A percentile compares a stretch with the other conserved stretches of the same genome.
phyloP scores from a whole-genome alignment of 1,140 invertebrate genomes.

The Drosophila insularis region DNA sequence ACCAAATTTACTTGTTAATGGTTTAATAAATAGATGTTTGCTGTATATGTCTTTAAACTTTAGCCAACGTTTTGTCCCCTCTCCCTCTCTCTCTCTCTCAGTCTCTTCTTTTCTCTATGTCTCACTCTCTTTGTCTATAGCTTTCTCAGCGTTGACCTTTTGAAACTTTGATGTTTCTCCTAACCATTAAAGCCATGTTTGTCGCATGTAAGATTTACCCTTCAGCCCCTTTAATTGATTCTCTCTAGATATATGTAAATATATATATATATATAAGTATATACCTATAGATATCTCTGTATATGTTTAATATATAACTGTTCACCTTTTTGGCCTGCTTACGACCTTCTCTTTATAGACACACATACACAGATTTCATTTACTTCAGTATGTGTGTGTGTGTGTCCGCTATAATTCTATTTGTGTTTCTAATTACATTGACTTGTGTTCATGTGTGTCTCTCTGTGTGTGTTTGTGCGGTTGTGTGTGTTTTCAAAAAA shows the following conservation, averaged over 20 bases:
- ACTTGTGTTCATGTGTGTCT: conserved; percentile 23
- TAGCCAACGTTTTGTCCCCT: not conserved
- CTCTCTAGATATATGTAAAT: not conserved
- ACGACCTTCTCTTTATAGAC: conserved; percentile 9
- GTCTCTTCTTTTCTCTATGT: not conserved
- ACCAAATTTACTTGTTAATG: not conserved
- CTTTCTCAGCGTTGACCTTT: not conserved
- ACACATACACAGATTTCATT: not conserved
- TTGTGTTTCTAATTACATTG: conserved; percentile 76
- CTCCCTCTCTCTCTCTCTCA: not conserved
- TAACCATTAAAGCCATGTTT: not conserved
- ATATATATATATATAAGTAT: not conserved
- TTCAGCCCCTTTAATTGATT: not conserved
- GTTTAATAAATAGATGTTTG: not conserved
- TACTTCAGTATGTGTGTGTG: conserved; percentile 21
- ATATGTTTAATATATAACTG: conserved; percentile 25
- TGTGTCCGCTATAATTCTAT: conserved; percentile 66
- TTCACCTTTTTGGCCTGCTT: conserved; percentile 32
- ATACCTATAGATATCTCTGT: too few species aligned
- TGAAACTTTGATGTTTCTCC: not conserved
- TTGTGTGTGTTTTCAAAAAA: conserved; percentile 37
- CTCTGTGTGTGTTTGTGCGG: not conserved
- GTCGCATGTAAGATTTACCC: conserved; percentile 16
- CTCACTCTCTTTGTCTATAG: not conserved
- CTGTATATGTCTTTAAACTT: not conserved